phyloP scores from a whole-genome alignment of 53 echinoderm and acorn worm species.

The Astropecten irregularis region DNA sequence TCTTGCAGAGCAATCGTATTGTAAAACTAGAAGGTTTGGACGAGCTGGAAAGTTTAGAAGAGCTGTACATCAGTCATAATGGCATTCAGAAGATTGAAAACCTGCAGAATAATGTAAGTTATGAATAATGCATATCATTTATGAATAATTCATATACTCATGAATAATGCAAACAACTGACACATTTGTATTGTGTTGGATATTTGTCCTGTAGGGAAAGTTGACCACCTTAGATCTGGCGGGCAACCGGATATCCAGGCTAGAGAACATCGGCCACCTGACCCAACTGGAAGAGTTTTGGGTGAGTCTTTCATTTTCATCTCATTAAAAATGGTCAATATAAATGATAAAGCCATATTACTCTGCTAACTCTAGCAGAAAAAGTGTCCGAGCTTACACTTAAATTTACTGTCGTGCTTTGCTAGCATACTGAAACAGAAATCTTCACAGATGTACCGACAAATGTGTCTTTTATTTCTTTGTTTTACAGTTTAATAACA shows the following conservation, averaged over 20 bases:
- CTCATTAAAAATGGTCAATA: no score
- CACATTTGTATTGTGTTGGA: neutral
- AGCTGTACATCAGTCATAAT: constrained; percentile 95
- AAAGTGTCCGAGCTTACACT: no score
- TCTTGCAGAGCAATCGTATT: constrained; percentile 85
- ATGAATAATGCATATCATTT: neutral
- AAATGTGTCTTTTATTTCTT: constrained; percentile 30
- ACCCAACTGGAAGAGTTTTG: constrained; percentile 89
- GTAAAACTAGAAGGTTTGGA: constrained; percentile 80
- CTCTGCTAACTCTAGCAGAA: no score
- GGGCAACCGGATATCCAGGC: constrained; percentile 75
- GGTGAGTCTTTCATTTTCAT: constrained; percentile 59
- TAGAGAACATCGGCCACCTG: constrained; percentile 80
- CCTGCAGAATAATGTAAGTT: constrained; percentile 86
- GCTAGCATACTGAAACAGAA: no score
- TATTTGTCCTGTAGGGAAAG: constrained; percentile 58
- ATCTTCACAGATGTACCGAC: no score
- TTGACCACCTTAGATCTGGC: constrained; percentile 91
- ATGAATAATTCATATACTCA: neutral
- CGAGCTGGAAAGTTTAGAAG: constrained; percentile 70
- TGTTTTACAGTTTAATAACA: constrained; percentile 79
- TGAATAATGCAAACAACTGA: neutral
- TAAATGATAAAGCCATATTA: no score
- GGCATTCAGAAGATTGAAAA: constrained; percentile 85
- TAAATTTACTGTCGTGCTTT: no score